Percentiles rank a stretch among this genome's conserved stretches.
Evolutionary conservation across 2,888 invertebrate species (phyloP).

Genomic region (Synergus japonicus): DNA sequence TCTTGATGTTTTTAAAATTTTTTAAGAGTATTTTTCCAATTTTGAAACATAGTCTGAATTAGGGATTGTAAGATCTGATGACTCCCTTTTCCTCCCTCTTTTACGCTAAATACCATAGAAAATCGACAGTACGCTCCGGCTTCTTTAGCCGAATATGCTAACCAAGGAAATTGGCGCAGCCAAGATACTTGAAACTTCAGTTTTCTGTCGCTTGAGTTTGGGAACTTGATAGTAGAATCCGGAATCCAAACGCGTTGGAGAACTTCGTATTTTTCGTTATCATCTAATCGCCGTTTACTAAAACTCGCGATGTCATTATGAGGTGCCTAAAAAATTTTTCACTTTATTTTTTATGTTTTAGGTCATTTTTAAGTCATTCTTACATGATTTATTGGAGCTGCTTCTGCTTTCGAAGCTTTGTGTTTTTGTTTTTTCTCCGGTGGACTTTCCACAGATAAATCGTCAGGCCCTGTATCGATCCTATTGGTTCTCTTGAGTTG

Average conservation of each 20-base stretch:
- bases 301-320: too few species aligned
- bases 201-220: background rate
- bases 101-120: conserved; percentile 33
- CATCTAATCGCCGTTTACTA: too few species aligned
- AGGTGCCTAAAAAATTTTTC: too few species aligned
- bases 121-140: conserved; percentile 43
- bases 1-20: conserved; percentile 16
- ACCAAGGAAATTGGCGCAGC: conserved; percentile 21
- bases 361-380: background rate
- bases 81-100: conserved; percentile 17
- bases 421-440: too few species aligned
- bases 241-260: background rate
- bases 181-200: conserved; percentile 41
- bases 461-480: too few species aligned
- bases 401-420: too few species aligned
- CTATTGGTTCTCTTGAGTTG: too few species aligned
- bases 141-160: conserved; percentile 41
- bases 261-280: background rate
- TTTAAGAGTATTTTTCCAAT: conserved; percentile 41
- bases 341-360: too few species aligned
- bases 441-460: too few species aligned
- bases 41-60: conserved; percentile 4
- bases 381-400: background rate
- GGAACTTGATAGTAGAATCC: background rate
- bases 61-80: background rate